Conservation (phyloP, 2,888 invertebrate genomes). For the Ligdia adustata region DNA sequence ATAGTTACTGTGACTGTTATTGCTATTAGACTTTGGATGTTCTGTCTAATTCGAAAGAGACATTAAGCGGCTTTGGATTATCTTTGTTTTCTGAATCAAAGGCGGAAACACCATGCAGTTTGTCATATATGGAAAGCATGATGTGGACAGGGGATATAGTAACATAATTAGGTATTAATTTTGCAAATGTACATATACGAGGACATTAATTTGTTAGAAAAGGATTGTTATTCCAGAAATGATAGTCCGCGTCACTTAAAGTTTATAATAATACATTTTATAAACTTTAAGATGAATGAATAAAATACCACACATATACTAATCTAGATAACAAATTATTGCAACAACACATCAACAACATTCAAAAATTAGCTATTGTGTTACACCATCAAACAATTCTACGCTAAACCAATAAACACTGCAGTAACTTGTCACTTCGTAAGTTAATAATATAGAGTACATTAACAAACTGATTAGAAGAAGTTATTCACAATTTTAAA, state of each 20-base stretch:
- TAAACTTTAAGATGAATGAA: conserved; percentile 58
- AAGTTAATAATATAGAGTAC: conserved; percentile 41
- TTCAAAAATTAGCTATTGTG: conserved; percentile 74
- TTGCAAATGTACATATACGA: conserved; percentile 11
- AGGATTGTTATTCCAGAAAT: conserved; percentile 39
- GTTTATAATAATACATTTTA: conserved; percentile 53
- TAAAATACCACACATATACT: conserved; percentile 73
- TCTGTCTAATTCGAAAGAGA: not conserved
- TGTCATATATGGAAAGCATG: conserved; percentile 42
- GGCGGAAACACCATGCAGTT: conserved; percentile 39
- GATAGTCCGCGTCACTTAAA: conserved; percentile 46
- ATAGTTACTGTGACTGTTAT: conserved; percentile 1
- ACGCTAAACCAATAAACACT: conserved; percentile 70
- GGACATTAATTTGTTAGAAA: conserved; percentile 19
- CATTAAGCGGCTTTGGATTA: conserved; percentile 1
- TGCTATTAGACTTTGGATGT: not conserved
- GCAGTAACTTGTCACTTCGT: conserved; percentile 50
- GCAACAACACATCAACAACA: conserved; percentile 82
- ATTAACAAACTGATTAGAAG: conserved; percentile 47
- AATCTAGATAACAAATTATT: conserved; percentile 66
- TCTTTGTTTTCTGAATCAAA: conserved; percentile 17
- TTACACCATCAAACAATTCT: conserved; percentile 78
- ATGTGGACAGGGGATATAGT: conserved; percentile 16
- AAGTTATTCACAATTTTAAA: conserved; percentile 36
- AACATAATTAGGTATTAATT: conserved; percentile 30